These are phyloP conservation scores for Cylindroiulus punctatus DNA, from an alignment of 2,888 invertebrate genomes.

Conservation along the genomic window DNA sequence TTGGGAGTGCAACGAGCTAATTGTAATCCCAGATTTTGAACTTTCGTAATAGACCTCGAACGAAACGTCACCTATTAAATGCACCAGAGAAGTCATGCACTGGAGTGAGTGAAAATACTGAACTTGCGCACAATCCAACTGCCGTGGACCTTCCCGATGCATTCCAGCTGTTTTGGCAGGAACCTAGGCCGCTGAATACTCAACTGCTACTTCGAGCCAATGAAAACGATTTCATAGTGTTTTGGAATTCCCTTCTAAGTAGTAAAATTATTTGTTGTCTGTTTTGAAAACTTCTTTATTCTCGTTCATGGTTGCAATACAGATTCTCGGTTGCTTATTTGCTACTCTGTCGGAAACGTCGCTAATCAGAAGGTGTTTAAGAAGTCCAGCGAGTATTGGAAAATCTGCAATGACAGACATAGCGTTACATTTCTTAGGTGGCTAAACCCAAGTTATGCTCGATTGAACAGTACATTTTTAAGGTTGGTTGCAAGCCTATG, in stretches of 20 bases:
- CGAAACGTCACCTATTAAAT: neutral
- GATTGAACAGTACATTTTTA: neutral
- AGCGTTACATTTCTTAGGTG: neutral
- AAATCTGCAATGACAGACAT: neutral
- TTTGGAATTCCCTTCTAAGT: neutral
- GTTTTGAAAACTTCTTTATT: neutral
- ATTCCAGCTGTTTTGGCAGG: neutral
- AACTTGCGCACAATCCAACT: neutral
- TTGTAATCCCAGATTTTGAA: no score
- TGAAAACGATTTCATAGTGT: neutral
- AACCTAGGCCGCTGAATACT: neutral
- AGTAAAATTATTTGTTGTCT: constrained; percentile 2
- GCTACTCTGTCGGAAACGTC: neutral
- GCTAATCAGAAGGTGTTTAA: neutral
- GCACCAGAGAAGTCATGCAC: neutral
- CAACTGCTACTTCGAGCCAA: neutral
- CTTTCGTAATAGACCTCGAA: no score
- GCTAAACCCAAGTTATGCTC: neutral
- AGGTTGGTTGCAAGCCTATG: no score
- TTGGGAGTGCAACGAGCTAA: neutral
- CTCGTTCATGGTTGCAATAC: neutral
- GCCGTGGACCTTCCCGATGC: neutral
- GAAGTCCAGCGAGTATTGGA: neutral
- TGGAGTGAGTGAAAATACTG: neutral
- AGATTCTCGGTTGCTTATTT: neutral